These are phyloP conservation scores for Pterostichus niger DNA, from an alignment of 2,888 invertebrate species.

Conservation along the genomic window DNA sequence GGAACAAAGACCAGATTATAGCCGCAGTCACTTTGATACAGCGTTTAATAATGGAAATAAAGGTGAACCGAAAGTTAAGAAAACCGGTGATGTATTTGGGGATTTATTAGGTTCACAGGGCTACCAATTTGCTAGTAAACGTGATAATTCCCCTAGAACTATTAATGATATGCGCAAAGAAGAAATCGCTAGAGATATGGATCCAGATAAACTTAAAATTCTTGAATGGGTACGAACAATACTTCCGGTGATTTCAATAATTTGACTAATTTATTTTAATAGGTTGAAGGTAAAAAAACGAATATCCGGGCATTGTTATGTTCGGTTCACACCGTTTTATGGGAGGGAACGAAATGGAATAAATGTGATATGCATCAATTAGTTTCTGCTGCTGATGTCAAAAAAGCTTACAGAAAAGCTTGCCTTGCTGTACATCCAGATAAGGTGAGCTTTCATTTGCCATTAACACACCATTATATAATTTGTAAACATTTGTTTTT, in stretches of 20 bases:
- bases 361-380: slow-evolving; percentile 97
- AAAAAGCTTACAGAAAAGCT: slow-evolving; percentile 96
- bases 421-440: slow-evolving; percentile 99
- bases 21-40: slow-evolving; percentile 86
- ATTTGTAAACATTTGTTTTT: slow-evolving; percentile 67
- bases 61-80: slow-evolving; percentile 69
- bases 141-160: slow-evolving; percentile 88
- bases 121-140: slow-evolving; percentile 88
- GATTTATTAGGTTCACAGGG: slow-evolving; percentile 95
- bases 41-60: slow-evolving; percentile 70
- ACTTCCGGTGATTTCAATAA: too few relatives aligned
- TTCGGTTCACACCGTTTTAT: slow-evolving; percentile 94
- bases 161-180: slow-evolving; percentile 96
- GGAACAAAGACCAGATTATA: slow-evolving; percentile 79
- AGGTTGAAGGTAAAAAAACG: slow-evolving; percentile 97
- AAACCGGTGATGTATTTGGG: slow-evolving; percentile 89
- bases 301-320: slow-evolving; percentile 97
- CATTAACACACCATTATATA: too few relatives aligned
- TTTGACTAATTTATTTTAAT: slow-evolving; percentile 44
- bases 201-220: slow-evolving; percentile 92
- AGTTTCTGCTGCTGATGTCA: slow-evolving; percentile 94
- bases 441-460: slow-evolving; percentile 83
- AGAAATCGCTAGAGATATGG: slow-evolving; percentile 91
- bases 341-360: slow-evolving; percentile 96
- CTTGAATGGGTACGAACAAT: slow-evolving; percentile 89